A percentile compares a stretch with the other conserved stretches of the same genome.
These are phyloP conservation scores for Cancer borealis DNA, from an alignment of 2,888 invertebrate genomes.

Conservation along the genomic window DNA sequence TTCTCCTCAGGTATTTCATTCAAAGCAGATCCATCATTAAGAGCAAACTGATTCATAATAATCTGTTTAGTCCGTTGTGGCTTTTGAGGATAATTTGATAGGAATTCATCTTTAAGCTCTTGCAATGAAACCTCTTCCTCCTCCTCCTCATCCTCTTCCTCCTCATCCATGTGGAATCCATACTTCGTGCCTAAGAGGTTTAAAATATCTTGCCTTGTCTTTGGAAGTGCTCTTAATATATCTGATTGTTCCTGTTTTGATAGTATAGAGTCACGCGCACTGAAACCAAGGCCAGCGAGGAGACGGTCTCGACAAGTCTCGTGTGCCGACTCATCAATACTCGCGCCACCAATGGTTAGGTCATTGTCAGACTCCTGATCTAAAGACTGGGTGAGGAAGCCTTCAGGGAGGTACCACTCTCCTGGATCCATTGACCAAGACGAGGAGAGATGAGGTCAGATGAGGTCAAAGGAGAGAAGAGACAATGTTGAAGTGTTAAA, in stretches of 20 bases:
- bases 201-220: neutral
- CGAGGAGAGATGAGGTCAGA: neutral
- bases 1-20: neutral
- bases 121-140: neutral
- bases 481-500: neutral
- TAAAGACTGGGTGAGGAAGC: slow-evolving; percentile 55
- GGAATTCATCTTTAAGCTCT: neutral
- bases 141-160: slow-evolving; percentile 5
- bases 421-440: slow-evolving; percentile 32
- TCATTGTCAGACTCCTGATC: neutral
- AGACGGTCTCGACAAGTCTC: slow-evolving; percentile 65
- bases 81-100: neutral
- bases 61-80: neutral
- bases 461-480: neutral
- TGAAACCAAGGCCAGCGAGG: neutral
- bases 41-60: neutral
- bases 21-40: neutral
- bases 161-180: neutral
- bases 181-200: neutral
- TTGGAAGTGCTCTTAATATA: neutral
- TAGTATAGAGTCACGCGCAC: neutral
- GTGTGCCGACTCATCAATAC: slow-evolving; percentile 20
- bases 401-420: slow-evolving; percentile 75
- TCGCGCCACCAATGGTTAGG: slow-evolving; percentile 59
- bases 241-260: neutral